Conservation (phyloP, 1,140 invertebrate genomes). For the Drosophila kanapiae region DNA sequence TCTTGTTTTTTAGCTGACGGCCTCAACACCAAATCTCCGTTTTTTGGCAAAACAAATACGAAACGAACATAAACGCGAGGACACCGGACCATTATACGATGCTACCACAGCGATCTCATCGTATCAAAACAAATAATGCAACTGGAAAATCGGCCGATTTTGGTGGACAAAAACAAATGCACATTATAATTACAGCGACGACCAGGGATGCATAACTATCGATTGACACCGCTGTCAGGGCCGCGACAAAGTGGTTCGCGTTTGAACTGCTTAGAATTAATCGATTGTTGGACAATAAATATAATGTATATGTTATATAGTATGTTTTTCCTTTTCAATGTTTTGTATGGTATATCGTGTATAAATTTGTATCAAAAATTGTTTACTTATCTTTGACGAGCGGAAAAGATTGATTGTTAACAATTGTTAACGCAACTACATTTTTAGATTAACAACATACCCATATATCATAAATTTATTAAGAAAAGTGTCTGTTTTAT, state of each 20-base stretch:
- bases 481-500: too few species aligned
- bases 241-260: background rate
- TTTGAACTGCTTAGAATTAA: background rate
- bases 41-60: slow-evolving; percentile 24
- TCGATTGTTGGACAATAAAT: slow-evolving; percentile 1
- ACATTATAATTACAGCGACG: slow-evolving; percentile 59
- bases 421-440: too few species aligned
- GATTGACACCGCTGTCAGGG: slow-evolving; percentile 11
- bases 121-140: slow-evolving; percentile 37
- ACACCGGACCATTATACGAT: slow-evolving; percentile 34
- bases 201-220: slow-evolving; percentile 53
- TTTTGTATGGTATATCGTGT: too few species aligned
- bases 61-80: slow-evolving; percentile 33
- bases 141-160: slow-evolving; percentile 48
- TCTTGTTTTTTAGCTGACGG: slow-evolving; percentile 31
- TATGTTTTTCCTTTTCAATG: too few species aligned
- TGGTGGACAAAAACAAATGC: slow-evolving; percentile 75
- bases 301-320: too few species aligned
- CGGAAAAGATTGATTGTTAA: too few species aligned
- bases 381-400: too few species aligned
- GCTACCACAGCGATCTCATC: slow-evolving; percentile 37
- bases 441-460: too few species aligned
- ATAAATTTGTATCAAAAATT: too few species aligned
- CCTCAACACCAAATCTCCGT: background rate
- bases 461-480: too few species aligned